Conservation (phyloP, 2,888 invertebrate genomes). For the Drosophila cracens region DNA sequence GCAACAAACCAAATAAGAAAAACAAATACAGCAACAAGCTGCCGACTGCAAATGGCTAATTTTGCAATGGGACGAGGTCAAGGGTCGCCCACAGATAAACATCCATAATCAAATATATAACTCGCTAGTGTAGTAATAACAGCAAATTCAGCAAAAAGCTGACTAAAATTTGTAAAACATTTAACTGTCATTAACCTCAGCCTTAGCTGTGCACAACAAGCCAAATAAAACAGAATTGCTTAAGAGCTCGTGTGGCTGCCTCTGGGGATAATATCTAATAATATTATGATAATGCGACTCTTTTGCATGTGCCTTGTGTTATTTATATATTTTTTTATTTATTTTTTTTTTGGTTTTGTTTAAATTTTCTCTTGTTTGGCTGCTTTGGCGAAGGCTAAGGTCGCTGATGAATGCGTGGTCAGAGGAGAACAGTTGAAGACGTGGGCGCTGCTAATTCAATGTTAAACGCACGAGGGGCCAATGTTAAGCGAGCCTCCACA, state of each 20-base stretch:
- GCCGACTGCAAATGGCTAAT: conserved; percentile 59
- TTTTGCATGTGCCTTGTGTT: conserved; percentile 36
- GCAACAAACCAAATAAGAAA: conserved; percentile 5
- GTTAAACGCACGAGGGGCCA: conserved; percentile 57
- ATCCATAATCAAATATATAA: conserved; percentile 42
- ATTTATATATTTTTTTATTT: conserved; percentile 4
- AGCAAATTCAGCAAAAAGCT: conserved; percentile 2
- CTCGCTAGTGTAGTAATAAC: conserved; percentile 39
- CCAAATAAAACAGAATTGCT: conserved; percentile 17
- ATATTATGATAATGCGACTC: conserved; percentile 48
- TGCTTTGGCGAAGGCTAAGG: conserved; percentile 71
- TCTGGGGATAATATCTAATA: conserved; percentile 49
- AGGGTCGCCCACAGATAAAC: conserved; percentile 50
- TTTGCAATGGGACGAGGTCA: conserved; percentile 75
- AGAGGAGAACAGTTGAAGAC: conserved; percentile 14
- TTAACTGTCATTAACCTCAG: conserved; percentile 56
- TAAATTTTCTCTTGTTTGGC: conserved; percentile 6
- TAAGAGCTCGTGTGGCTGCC: conserved; percentile 43
- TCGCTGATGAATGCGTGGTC: conserved; percentile 39
- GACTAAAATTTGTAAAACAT: conserved; percentile 35
- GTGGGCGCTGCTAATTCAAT: conserved; percentile 73
- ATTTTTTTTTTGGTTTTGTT: background rate
- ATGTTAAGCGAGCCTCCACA: conserved; percentile 55
- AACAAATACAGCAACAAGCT: conserved; percentile 35
- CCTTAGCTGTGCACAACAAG: conserved; percentile 16